Percentiles rank a stretch among this genome's conserved stretches.
phyloP scores from a whole-genome alignment of 2,797 vertebrate genomes.

The Menidia menidia region DNA sequence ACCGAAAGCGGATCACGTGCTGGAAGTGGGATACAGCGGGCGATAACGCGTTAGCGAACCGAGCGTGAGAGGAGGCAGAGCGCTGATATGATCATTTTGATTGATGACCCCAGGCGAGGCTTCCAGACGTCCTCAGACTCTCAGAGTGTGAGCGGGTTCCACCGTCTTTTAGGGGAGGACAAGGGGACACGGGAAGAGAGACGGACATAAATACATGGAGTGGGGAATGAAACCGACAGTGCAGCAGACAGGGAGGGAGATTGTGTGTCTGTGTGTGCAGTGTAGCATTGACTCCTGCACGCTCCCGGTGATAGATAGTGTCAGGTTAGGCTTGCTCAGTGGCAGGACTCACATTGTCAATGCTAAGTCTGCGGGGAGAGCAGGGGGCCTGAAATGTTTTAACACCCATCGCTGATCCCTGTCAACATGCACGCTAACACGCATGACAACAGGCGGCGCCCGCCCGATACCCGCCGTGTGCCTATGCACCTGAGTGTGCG shows the following conservation, averaged over 20 bases:
- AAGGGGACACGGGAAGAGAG: constrained; percentile 68
- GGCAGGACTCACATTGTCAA: constrained; percentile 75
- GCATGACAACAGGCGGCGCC: constrained; percentile 58
- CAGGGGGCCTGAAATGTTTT: constrained; percentile 75
- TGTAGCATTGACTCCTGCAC: constrained; percentile 78
- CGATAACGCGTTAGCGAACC: constrained; percentile 54
- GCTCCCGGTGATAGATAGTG: constrained; percentile 81
- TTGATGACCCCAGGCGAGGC: constrained; percentile 65
- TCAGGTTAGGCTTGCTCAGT: constrained; percentile 78
- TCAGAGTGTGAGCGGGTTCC: constrained; percentile 14
- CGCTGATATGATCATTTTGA: constrained; percentile 76
- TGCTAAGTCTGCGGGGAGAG: constrained; percentile 71
- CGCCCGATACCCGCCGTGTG: constrained; percentile 26
- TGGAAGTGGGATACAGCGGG: constrained; percentile 66
- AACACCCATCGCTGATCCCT: constrained; percentile 79
- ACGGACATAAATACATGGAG: constrained; percentile 61
- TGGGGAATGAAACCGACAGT: constrained; percentile 67
- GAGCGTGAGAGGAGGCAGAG: constrained; percentile 48
- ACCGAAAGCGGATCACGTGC: constrained; percentile 35
- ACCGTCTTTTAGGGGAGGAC: constrained; percentile 48
- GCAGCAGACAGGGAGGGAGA: constrained; percentile 76
- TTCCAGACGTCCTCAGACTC: constrained; percentile 50
- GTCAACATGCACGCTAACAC: constrained; percentile 76
- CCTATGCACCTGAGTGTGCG: constrained; percentile 56
- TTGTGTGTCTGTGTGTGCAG: constrained; percentile 78